A percentile compares a stretch with the other conserved stretches of the same genome.
phyloP scores from a whole-genome alignment of 2,113 vertebrate genomes.

The Cyanoliseus patagonus region DNA sequence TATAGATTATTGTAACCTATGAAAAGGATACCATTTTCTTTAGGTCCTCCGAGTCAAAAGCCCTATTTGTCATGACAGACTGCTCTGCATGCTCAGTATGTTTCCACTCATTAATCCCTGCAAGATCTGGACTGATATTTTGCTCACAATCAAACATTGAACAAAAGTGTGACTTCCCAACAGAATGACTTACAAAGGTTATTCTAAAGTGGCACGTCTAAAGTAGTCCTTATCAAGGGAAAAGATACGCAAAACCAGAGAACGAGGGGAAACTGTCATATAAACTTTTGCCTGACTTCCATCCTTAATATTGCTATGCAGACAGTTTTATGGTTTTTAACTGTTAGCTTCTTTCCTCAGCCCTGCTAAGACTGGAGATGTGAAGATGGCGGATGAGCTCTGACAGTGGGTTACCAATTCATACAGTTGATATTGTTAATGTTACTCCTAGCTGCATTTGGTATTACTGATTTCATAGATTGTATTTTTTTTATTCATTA shows the following conservation, averaged over 20 bases:
- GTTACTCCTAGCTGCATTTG: neutral
- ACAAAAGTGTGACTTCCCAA: neutral
- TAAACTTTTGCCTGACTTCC: neutral
- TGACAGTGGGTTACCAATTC: neutral
- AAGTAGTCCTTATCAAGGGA: neutral
- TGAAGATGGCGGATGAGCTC: neutral
- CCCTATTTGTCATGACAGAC: neutral
- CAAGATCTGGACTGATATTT: slow-evolving; percentile 18
- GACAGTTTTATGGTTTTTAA: neutral
- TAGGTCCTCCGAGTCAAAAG: neutral
- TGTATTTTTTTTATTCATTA: neutral
- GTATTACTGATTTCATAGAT: neutral
- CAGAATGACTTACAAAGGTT: neutral
- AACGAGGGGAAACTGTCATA: neutral
- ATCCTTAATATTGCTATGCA: neutral
- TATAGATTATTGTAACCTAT: neutral
- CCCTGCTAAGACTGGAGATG: neutral
- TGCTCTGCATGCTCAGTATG: neutral
- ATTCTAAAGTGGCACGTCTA: neutral
- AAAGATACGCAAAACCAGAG: neutral
- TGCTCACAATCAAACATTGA: neutral
- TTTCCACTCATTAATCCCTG: slow-evolving; percentile 3
- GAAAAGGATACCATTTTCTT: neutral
- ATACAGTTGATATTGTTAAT: neutral
- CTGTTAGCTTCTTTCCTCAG: neutral